A percentile compares a stretch with the other conserved stretches of the same genome.
Evolutionary conservation across 2,113 vertebrate genomes (phyloP).

Genomic region (Perccottus glenii): DNA sequence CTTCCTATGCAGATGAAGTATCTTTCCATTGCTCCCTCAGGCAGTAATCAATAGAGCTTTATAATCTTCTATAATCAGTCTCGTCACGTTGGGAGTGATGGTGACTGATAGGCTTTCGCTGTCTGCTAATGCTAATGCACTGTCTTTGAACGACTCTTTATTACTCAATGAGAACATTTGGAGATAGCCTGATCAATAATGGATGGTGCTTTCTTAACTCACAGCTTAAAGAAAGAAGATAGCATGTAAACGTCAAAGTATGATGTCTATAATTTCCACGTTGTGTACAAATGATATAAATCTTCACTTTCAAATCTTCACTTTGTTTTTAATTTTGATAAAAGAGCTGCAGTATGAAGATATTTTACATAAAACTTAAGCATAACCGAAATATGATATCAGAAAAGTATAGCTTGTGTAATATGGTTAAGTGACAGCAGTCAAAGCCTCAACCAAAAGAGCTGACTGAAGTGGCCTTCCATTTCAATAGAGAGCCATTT

Average conservation of each 20-base stretch:
- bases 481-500: conserved; percentile 63
- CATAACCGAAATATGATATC: too few species aligned
- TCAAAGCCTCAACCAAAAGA: conserved; percentile 17
- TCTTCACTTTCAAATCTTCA: too few species aligned
- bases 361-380: too few species aligned
- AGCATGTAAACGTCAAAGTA: conserved; percentile 50
- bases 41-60: conserved; percentile 75
- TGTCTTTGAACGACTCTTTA: conserved; percentile 74
- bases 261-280: conserved; percentile 9
- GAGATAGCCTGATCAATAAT: conserved; percentile 76
- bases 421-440: not conserved
- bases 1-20: conserved; percentile 40
- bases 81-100: conserved; percentile 67
- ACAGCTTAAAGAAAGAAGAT: conserved; percentile 36
- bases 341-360: not conserved
- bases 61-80: conserved; percentile 76
- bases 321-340: not conserved
- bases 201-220: conserved; percentile 67
- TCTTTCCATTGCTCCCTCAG: conserved; percentile 49
- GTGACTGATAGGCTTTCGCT: conserved; percentile 72
- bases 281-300: conserved; percentile 5
- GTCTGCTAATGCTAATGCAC: conserved; percentile 70
- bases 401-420: too few species aligned
- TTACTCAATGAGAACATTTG: conserved; percentile 73
- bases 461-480: conserved; percentile 54